A percentile compares a stretch with the other conserved stretches of the same genome.
Conservation (phyloP, 2,888 invertebrate species). For the Chaetogeoica ovagalla region DNA sequence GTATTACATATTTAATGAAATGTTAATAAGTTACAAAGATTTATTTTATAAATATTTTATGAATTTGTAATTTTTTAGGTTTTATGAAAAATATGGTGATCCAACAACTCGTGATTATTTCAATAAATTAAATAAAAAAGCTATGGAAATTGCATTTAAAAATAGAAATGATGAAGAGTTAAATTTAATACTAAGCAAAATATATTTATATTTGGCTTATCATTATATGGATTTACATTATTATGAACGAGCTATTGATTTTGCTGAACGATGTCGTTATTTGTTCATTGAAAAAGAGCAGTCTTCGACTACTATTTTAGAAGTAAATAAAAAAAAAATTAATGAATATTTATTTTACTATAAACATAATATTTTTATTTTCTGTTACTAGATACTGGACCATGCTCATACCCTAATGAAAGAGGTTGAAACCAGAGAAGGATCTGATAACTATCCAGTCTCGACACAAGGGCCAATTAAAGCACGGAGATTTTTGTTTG, state of each 20-base stretch:
- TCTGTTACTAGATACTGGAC: conserved; percentile 1
- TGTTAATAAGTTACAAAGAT: not conserved
- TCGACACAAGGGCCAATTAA: conserved; percentile 21
- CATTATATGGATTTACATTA: conserved; percentile 43
- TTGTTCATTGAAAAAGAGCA: conserved; percentile 1
- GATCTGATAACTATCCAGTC: conserved; percentile 1
- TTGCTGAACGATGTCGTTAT: conserved; percentile 44
- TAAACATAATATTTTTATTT: not conserved
- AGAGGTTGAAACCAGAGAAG: conserved; percentile 15
- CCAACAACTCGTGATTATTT: conserved; percentile 11
- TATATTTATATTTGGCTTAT: conserved; percentile 46
- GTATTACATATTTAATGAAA: not conserved
- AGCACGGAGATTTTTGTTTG: conserved; percentile 46
- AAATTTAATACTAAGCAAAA: conserved; percentile 33
- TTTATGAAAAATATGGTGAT: conserved; percentile 37
- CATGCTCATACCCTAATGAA: conserved; percentile 17
- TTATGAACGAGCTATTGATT: conserved; percentile 28
- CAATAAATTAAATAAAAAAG: conserved; percentile 11
- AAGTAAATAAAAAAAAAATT: not conserved
- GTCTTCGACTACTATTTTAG: not conserved
- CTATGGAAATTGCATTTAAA: conserved; percentile 22
- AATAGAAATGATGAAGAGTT: conserved; percentile 13
- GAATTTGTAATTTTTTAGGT: conserved; percentile 1
- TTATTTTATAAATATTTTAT: no score
- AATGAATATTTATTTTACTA: not conserved